phyloP scores from a whole-genome alignment of 2,888 invertebrate species.

The Pachycephus smyrnensis region DNA sequence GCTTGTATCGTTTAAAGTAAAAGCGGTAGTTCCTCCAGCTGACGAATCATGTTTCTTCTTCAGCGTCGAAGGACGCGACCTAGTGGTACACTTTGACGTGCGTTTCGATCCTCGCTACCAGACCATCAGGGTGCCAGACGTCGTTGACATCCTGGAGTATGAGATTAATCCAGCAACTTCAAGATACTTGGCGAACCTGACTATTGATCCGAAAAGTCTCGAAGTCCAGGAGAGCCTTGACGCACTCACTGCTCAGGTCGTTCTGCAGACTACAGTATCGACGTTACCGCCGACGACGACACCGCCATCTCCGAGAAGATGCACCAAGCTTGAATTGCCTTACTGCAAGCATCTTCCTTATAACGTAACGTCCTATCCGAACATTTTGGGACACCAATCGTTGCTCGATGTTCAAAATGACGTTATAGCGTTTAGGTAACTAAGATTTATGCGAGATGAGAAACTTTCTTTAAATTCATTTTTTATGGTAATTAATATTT shows the following conservation, averaged over 20 bases:
- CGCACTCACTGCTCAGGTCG: slow-evolving; percentile 61
- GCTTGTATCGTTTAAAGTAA: neutral
- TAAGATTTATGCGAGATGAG: neutral
- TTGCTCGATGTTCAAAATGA: slow-evolving; percentile 78
- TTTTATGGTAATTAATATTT: slow-evolving; percentile 3
- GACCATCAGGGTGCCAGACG: slow-evolving; percentile 75
- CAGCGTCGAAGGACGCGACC: slow-evolving; percentile 77
- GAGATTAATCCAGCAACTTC: slow-evolving; percentile 74
- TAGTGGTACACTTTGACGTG: slow-evolving; percentile 87
- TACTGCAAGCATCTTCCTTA: slow-evolving; percentile 81
- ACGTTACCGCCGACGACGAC: slow-evolving; percentile 66
- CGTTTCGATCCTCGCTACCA: slow-evolving; percentile 84
- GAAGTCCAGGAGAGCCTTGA: slow-evolving; percentile 73
- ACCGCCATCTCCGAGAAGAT: slow-evolving; percentile 75
- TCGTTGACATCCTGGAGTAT: slow-evolving; percentile 75
- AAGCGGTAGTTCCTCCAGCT: neutral
- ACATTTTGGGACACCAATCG: slow-evolving; percentile 77
- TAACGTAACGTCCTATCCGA: slow-evolving; percentile 87
- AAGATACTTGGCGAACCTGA: slow-evolving; percentile 74
- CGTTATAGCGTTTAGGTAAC: slow-evolving; percentile 78
- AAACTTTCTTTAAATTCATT: neutral
- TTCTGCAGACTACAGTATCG: slow-evolving; percentile 57
- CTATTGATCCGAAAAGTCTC: slow-evolving; percentile 75
- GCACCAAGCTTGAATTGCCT: slow-evolving; percentile 75
- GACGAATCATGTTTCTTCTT: slow-evolving; percentile 13